phyloP scores from a whole-genome alignment of 2,888 invertebrate species.

The Sinhomidia bicolor region DNA sequence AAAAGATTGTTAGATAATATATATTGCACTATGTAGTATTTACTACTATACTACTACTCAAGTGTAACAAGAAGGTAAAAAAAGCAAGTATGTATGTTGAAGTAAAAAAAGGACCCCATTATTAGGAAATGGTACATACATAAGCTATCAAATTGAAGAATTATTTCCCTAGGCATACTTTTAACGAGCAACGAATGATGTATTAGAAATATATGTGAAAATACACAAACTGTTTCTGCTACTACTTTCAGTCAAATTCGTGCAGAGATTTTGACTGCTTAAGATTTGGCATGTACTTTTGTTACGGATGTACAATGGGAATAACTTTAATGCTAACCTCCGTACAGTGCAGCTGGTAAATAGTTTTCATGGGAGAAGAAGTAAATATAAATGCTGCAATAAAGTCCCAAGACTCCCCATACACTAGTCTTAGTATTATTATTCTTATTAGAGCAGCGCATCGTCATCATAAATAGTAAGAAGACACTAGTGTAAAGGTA shows the following conservation, averaged over 20 bases:
- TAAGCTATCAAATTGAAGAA: conserved; percentile 30
- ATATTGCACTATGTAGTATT: not conserved
- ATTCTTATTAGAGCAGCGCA: not conserved
- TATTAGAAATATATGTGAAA: not conserved
- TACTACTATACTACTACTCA: not conserved
- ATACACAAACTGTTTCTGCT: not conserved
- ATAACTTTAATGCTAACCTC: too few relatives aligned
- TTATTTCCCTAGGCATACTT: conserved; percentile 60
- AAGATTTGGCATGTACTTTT: not conserved
- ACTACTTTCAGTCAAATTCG: not conserved
- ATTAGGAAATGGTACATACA: too few relatives aligned
- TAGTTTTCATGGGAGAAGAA: too few relatives aligned
- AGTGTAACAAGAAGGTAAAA: not conserved
- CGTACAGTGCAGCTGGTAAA: too few relatives aligned
- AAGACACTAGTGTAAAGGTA: not conserved
- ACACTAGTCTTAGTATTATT: not conserved
- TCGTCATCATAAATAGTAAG: not conserved
- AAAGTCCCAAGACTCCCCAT: conserved; percentile 6
- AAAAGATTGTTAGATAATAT: not conserved
- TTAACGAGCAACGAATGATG: conserved; percentile 64
- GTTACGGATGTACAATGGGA: not conserved
- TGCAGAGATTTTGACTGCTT: too few relatives aligned
- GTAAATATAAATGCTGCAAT: not conserved
- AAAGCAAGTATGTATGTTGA: not conserved
- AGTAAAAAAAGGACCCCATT: conserved; percentile 10